These are phyloP conservation scores for Tetrao urogallus DNA, from an alignment of 2,113 vertebrate genomes.

Conservation along the genomic window DNA sequence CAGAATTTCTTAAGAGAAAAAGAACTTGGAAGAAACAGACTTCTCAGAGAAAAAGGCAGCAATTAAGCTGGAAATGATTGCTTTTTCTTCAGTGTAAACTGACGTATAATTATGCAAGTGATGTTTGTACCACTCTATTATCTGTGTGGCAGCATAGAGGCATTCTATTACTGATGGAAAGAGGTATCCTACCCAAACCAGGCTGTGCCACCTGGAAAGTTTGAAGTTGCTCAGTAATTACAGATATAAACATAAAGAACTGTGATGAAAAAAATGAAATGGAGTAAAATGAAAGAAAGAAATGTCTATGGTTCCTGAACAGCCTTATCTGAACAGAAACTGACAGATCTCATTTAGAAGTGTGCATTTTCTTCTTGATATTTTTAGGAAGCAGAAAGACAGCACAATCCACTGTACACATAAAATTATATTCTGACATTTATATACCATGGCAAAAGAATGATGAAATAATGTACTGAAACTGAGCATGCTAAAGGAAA, in stretches of 20 bases:
- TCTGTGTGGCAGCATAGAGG: neutral
- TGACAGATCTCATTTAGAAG: neutral
- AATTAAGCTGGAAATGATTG: slow-evolving; percentile 20
- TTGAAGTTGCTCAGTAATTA: neutral
- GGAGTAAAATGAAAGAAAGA: neutral
- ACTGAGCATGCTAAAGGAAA: neutral
- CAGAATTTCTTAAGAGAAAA: slow-evolving; percentile 14
- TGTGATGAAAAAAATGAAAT: neutral
- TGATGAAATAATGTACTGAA: neutral
- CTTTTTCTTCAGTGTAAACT: slow-evolving; percentile 5
- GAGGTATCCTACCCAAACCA: neutral
- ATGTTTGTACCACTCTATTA: neutral
- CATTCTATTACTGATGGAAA: neutral
- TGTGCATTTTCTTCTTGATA: neutral
- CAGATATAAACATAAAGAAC: neutral
- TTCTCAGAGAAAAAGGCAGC: slow-evolving; percentile 12
- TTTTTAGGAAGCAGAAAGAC: neutral
- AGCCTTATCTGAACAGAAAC: neutral
- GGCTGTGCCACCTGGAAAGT: neutral
- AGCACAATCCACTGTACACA: neutral
- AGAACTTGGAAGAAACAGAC: neutral
- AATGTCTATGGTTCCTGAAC: neutral
- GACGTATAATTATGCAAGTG: slow-evolving; percentile 22
- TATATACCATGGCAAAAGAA: neutral
- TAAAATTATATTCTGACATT: neutral